These are phyloP conservation scores for Sisyra nigra DNA, from an alignment of 2,888 invertebrate genomes.

Conservation along the genomic window DNA sequence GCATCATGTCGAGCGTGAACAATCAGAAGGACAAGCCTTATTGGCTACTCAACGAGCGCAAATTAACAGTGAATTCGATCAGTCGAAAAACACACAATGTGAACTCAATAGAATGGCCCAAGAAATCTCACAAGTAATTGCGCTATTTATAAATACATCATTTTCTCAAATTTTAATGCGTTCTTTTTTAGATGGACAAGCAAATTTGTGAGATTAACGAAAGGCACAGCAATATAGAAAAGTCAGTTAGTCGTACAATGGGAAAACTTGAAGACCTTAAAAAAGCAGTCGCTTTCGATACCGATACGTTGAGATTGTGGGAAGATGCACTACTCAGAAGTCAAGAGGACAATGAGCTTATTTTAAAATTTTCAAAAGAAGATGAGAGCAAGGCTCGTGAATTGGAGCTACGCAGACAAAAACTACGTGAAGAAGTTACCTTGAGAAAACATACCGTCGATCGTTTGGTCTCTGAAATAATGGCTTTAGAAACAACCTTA, in stretches of 20 bases:
- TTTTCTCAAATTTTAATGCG: neutral
- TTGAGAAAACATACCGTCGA: conserved; percentile 27
- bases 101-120: conserved; percentile 17
- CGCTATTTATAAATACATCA: neutral
- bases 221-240: conserved; percentile 28
- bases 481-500: conserved; percentile 36
- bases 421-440: conserved; percentile 30
- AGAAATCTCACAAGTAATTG: neutral
- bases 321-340: conserved; percentile 50
- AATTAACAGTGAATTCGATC: conserved; percentile 47
- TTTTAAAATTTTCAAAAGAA: conserved; percentile 53
- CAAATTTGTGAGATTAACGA: conserved; percentile 31
- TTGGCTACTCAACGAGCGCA: conserved; percentile 52
- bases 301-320: conserved; percentile 51
- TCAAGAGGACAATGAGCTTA: conserved; percentile 50
- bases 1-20: conserved; percentile 32
- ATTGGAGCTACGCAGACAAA: conserved; percentile 35
- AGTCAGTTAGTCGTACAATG: conserved; percentile 29
- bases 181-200: conserved; percentile 23
- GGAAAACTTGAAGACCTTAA: conserved; percentile 47
- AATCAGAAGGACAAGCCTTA: conserved; percentile 40
- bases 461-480: conserved; percentile 32
- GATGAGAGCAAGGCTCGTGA: conserved; percentile 50
- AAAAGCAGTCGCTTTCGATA: conserved; percentile 49
- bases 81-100: conserved; percentile 21